phyloP scores from a whole-genome alignment of 2,888 invertebrate species.

The Volucella inflata region DNA sequence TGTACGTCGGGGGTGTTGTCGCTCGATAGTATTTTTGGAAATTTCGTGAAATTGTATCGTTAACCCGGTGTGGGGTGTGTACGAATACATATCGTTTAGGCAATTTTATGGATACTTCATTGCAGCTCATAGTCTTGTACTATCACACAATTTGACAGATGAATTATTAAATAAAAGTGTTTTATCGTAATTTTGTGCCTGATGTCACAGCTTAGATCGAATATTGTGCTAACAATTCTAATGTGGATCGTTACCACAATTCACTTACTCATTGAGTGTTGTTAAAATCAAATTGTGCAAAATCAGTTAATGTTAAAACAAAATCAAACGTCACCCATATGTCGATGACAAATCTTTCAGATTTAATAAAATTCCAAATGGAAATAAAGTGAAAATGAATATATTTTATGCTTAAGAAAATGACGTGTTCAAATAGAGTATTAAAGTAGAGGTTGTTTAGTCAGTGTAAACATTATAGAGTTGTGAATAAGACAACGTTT shows the following conservation, averaged over 20 bases:
- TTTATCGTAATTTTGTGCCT: slow-evolving; percentile 1
- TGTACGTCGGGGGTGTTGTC: slow-evolving; percentile 26
- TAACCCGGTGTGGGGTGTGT: neutral
- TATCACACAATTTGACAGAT: slow-evolving; percentile 40
- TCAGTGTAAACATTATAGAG: slow-evolving; percentile 17
- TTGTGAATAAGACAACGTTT: neutral
- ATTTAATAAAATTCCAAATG: slow-evolving; percentile 22
- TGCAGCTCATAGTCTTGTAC: neutral
- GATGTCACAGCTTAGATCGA: slow-evolving; percentile 54
- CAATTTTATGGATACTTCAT: slow-evolving; percentile 40
- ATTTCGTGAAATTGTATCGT: slow-evolving; percentile 8
- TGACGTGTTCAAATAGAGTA: slow-evolving; percentile 28
- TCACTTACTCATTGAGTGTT: slow-evolving; percentile 52
- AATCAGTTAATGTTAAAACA: slow-evolving; percentile 5
- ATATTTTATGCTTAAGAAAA: slow-evolving; percentile 21
- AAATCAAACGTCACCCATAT: slow-evolving; percentile 40
- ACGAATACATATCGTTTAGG: slow-evolving; percentile 8
- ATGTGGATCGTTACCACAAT: slow-evolving; percentile 52
- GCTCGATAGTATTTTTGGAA: neutral
- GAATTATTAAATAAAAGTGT: slow-evolving; percentile 4
- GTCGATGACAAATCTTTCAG: slow-evolving; percentile 56
- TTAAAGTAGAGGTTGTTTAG: slow-evolving; percentile 13
- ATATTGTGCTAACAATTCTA: slow-evolving; percentile 51
- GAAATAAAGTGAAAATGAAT: slow-evolving; percentile 35
- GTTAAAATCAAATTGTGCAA: slow-evolving; percentile 13